Percentiles rank a stretch among this genome's conserved stretches.
These are phyloP conservation scores for Cephalopachus bancanus DNA, from an alignment of 2,797 vertebrate genomes.

Conservation along the genomic window DNA sequence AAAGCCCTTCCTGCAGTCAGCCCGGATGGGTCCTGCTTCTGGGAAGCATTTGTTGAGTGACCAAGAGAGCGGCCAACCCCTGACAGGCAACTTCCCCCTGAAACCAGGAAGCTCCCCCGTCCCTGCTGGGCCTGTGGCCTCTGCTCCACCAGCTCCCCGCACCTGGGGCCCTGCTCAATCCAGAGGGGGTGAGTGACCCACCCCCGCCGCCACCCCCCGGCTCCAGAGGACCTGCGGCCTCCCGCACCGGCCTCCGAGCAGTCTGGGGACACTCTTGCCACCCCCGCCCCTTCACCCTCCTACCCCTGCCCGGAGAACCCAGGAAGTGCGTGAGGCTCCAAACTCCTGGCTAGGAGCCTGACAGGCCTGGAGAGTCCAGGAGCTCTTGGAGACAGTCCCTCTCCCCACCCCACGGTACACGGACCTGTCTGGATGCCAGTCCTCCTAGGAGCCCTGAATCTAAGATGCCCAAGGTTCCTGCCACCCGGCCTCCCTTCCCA, in stretches of 20 bases:
- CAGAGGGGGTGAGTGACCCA: neutral
- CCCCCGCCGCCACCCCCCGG: neutral
- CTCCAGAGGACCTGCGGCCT: neutral
- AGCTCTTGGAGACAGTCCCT: neutral
- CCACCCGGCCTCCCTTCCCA: neutral
- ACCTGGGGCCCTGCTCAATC: neutral
- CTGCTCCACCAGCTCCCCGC: neutral
- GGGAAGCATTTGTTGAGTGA: too few species aligned
- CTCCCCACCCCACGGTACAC: neutral
- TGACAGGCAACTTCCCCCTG: neutral
- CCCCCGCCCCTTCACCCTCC: neutral
- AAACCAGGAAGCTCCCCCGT: conserved; percentile 61
- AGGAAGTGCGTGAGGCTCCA: too few species aligned
- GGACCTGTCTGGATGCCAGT: accelerated
- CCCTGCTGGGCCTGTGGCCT: neutral
- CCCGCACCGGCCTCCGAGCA: neutral
- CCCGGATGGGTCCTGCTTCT: too few species aligned
- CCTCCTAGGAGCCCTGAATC: neutral
- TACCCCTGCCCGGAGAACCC: neutral
- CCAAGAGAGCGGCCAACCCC: too few species aligned
- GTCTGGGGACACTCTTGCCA: too few species aligned
- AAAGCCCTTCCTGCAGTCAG: too few species aligned
- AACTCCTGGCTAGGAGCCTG: neutral
- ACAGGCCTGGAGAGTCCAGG: neutral
- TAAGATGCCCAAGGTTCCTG: neutral